These are phyloP conservation scores for Myoxocephalus aenaeus DNA, from an alignment of 2,797 vertebrate genomes.

Conservation along the genomic window DNA sequence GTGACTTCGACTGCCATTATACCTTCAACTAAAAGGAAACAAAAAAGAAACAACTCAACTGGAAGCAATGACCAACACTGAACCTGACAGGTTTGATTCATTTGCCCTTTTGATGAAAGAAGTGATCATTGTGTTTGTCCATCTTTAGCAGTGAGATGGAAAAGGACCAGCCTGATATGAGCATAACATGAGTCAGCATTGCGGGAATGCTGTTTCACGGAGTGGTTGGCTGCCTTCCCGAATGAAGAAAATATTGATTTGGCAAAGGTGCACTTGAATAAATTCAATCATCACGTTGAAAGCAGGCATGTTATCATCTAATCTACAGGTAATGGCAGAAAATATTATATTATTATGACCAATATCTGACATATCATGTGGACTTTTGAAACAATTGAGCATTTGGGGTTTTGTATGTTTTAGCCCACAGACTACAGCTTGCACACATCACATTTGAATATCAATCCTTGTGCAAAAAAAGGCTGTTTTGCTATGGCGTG, in stretches of 20 bases:
- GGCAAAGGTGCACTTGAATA: neutral
- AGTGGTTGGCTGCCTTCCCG: constrained; percentile 22
- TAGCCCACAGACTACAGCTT: neutral
- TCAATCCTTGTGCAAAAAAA: neutral
- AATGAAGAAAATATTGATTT: constrained; percentile 24
- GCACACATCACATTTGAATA: neutral
- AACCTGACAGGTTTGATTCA: neutral
- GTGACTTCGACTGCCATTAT: constrained; percentile 35
- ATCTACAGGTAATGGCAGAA: constrained; percentile 6
- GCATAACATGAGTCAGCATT: constrained; percentile 14
- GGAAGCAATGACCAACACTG: neutral
- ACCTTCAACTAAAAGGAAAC: constrained; percentile 57
- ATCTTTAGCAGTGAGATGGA: neutral
- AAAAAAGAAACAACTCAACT: neutral
- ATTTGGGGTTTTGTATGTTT: neutral
- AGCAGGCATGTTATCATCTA: constrained; percentile 17
- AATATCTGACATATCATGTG: neutral
- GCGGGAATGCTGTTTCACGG: neutral
- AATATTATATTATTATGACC: neutral
- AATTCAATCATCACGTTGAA: constrained; percentile 31
- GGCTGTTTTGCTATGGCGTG: neutral
- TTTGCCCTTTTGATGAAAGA: neutral
- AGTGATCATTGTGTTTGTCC: neutral
- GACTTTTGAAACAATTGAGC: neutral
- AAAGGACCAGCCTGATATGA: neutral